Percentiles rank a stretch among this genome's conserved stretches.
These are phyloP conservation scores for Lathamus discolor DNA, from an alignment of 2,113 vertebrate species.

Conservation along the genomic window DNA sequence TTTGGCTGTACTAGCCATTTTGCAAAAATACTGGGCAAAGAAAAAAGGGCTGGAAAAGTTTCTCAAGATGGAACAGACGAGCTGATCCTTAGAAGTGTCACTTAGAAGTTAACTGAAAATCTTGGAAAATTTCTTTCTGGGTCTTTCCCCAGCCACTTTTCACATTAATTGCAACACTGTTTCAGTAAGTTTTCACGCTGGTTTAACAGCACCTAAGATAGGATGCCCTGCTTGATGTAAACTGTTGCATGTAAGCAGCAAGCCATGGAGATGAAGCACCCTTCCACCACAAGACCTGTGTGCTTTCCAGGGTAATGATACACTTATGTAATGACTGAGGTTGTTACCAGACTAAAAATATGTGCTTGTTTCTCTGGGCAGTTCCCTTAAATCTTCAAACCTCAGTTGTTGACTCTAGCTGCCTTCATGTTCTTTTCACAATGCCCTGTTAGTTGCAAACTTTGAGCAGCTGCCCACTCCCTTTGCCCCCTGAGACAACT, in stretches of 20 bases:
- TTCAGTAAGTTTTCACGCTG: background rate
- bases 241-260: background rate
- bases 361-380: background rate
- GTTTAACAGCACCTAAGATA: background rate
- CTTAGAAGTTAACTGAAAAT: conserved; percentile 12
- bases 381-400: background rate
- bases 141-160: background rate
- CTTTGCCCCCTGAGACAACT: conserved; percentile 27
- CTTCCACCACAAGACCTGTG: background rate
- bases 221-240: background rate
- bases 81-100: background rate
- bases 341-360: background rate
- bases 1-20: background rate
- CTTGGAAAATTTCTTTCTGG: background rate
- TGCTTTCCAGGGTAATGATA: background rate
- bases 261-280: background rate
- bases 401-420: background rate
- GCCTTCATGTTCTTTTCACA: conserved; percentile 1
- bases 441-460: background rate
- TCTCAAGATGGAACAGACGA: background rate
- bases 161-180: background rate
- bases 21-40: conserved; percentile 7
- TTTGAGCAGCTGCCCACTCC: conserved; percentile 9
- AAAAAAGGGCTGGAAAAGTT: background rate
- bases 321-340: background rate